phyloP scores from a whole-genome alignment of 2,888 invertebrate species.

The Philereme transversata region DNA sequence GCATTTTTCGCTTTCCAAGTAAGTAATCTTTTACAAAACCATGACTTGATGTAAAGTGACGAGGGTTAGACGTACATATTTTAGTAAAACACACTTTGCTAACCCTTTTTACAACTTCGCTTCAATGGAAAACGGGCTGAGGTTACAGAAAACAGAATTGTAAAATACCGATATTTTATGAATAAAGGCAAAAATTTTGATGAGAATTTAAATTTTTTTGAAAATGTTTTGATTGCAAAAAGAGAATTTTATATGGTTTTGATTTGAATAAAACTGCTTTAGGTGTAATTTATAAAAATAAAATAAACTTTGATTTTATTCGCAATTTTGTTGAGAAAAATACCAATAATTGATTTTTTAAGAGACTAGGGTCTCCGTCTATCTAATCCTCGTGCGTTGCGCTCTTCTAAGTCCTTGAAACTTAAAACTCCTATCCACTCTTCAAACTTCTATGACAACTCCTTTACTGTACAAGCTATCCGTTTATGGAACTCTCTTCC shows the following conservation, averaged over 20 bases:
- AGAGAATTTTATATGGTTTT: background rate
- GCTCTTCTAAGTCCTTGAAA: too few relatives aligned
- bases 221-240: background rate
- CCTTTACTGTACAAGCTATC: too few relatives aligned
- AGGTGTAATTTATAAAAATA: background rate
- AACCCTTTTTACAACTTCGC: slow-evolving; percentile 18
- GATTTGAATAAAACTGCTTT: background rate
- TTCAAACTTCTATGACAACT: too few relatives aligned
- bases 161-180: slow-evolving; percentile 13
- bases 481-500: too few relatives aligned
- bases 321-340: background rate
- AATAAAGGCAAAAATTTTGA: slow-evolving; percentile 4
- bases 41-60: slow-evolving; percentile 24
- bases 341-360: too few relatives aligned
- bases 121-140: slow-evolving; percentile 11
- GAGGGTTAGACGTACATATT: slow-evolving; percentile 22
- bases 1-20: slow-evolving; percentile 17
- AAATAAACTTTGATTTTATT: background rate
- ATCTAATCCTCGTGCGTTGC: too few relatives aligned
- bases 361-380: too few relatives aligned
- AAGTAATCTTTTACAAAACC: slow-evolving; percentile 22
- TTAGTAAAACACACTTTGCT: slow-evolving; percentile 18
- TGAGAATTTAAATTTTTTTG: slow-evolving; percentile 9
- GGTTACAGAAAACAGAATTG: slow-evolving; percentile 17
- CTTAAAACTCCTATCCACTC: too few relatives aligned